Percentiles rank a stretch among this genome's conserved stretches.
These are phyloP conservation scores for Aplidium turbinatum DNA, from an alignment of 23 tunicate species.

Conservation along the genomic window DNA sequence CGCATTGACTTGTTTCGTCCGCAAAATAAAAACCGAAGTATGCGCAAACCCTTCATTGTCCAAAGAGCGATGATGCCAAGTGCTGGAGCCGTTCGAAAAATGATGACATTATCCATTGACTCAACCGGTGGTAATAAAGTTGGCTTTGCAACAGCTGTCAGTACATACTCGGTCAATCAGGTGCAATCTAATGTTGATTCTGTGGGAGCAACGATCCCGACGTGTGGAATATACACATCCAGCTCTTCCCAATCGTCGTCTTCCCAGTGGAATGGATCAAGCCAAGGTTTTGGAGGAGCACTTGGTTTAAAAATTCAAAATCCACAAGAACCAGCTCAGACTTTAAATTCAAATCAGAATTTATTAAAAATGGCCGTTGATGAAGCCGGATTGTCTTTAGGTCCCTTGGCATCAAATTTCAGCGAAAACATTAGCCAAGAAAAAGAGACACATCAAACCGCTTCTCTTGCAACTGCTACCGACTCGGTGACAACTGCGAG, in stretches of 20 bases:
- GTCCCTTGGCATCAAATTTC: not conserved
- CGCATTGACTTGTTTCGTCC: constrained; percentile 45
- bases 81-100: constrained; percentile 46
- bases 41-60: constrained; percentile 45
- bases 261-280: not conserved
- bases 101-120: constrained; percentile 71
- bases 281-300: constrained; percentile 18
- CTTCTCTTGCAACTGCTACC: too few relatives aligned
- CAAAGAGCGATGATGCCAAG: constrained; percentile 51
- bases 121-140: constrained; percentile 48
- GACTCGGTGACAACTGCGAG: too few relatives aligned
- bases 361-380: too few relatives aligned
- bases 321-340: too few relatives aligned
- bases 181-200: not conserved
- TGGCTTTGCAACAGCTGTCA: constrained; percentile 57
- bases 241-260: not conserved
- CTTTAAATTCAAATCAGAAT: too few relatives aligned
- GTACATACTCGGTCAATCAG: not conserved
- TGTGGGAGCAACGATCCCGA: not conserved
- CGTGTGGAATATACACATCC: not conserved
- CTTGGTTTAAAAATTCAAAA: constrained; percentile 26
- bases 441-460: too few relatives aligned
- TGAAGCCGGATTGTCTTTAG: not conserved
- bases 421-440: too few relatives aligned
- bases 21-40: constrained; percentile 23